Evolutionary conservation across 2,797 vertebrate genomes (phyloP).

Genomic region (Uromys caudimaculatus): DNA sequence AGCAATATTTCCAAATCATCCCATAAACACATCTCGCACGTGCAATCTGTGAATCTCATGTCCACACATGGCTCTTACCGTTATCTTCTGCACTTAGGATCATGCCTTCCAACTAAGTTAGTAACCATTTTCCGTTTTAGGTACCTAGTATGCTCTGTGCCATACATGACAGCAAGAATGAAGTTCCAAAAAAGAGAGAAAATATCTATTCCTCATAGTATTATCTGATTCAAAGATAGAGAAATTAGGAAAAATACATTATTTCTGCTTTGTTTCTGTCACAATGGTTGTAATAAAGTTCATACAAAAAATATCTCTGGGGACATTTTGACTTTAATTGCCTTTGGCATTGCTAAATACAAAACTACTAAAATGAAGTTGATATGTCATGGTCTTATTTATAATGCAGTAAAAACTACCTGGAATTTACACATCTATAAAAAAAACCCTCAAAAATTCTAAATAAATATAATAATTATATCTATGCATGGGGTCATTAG

Average conservation of each 20-base stretch:
- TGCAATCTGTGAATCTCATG: not conserved
- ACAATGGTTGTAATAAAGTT: slow-evolving; percentile 50
- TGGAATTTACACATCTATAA: slow-evolving; percentile 52
- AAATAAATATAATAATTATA: slow-evolving; percentile 30
- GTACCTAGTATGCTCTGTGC: not conserved
- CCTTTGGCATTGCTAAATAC: slow-evolving; percentile 18
- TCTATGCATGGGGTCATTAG: not conserved
- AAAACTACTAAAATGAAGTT: slow-evolving; percentile 55
- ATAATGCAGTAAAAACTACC: slow-evolving; percentile 33
- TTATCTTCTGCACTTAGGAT: slow-evolving; percentile 38
- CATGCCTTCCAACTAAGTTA: slow-evolving; percentile 43
- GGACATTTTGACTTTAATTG: slow-evolving; percentile 63
- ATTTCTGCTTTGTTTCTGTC: slow-evolving; percentile 27
- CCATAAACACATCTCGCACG: slow-evolving; percentile 25
- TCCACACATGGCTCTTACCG: not conserved
- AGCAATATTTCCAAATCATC: slow-evolving; percentile 47
- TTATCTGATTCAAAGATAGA: not conserved
- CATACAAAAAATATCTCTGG: not conserved
- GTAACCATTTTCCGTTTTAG: not conserved
- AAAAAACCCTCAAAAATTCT: slow-evolving; percentile 41
- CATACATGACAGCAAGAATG: slow-evolving; percentile 40
- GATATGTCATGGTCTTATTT: slow-evolving; percentile 51
- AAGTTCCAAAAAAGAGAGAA: slow-evolving; percentile 40
- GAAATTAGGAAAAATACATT: not conserved
- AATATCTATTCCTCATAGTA: not conserved